These are phyloP conservation scores for Odontophorus gujanensis DNA, from an alignment of 2,113 vertebrate species.

Conservation along the genomic window DNA sequence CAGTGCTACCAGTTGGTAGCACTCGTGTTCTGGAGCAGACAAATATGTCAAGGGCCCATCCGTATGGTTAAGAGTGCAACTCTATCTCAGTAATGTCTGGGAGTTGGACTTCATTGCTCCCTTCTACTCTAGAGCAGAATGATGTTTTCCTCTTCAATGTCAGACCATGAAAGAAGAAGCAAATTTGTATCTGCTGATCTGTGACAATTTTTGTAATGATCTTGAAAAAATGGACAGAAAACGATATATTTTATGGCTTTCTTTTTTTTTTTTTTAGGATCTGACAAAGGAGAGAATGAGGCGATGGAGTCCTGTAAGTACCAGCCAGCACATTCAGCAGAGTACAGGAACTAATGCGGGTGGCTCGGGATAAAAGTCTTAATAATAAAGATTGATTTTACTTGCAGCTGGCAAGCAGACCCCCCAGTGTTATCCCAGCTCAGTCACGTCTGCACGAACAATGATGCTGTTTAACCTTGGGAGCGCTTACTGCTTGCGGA, in stretches of 20 bases:
- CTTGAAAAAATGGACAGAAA: not conserved
- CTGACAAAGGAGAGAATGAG: slow-evolving; percentile 94
- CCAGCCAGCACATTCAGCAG: not conserved
- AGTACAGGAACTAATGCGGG: not conserved
- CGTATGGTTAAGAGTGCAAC: not conserved
- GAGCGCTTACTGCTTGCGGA: slow-evolving; percentile 95
- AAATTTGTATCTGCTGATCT: not conserved
- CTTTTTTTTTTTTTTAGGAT: slow-evolving; percentile 79
- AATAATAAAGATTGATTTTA: not conserved
- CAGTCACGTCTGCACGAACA: slow-evolving; percentile 90
- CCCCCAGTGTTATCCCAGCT: slow-evolving; percentile 94
- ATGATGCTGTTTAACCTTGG: slow-evolving; percentile 99
- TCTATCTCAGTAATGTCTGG: not conserved
- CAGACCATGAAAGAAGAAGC: not conserved
- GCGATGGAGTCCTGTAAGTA: slow-evolving; percentile 94
- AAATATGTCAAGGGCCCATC: not conserved
- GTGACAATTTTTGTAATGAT: not conserved
- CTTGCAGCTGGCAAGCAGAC: slow-evolving; percentile 91
- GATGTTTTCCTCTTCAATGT: not conserved
- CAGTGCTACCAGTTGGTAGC: not conserved
- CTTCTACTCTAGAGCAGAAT: not conserved
- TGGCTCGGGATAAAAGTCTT: not conserved
- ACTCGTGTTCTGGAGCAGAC: not conserved
- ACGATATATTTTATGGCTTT: not conserved
- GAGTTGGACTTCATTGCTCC: not conserved